Evolutionary conservation across 2,113 vertebrate species (phyloP), one percentile per base, ranked within the genome.

Genomic region (Nycticorax nycticorax): DNA sequence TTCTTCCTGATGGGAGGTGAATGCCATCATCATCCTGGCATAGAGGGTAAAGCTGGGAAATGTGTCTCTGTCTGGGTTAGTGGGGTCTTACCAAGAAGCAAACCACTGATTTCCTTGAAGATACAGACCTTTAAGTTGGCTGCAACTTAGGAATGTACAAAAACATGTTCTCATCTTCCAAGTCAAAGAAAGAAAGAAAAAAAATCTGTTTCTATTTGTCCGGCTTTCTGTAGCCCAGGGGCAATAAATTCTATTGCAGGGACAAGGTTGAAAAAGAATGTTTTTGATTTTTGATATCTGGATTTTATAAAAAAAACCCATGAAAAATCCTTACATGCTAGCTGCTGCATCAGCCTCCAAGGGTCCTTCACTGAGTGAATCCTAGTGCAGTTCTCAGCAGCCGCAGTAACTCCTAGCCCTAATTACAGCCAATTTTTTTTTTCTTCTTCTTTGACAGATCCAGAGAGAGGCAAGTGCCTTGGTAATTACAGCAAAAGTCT

Each of bases 111-210:
- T 92, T 83, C 71, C 81, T 92, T 93, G 45, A 88, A 92, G 95
- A 97, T 92, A 93, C 96, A 97, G 91, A 82, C 81, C 84, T 97
- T 95, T 89, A 89, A 63, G 88, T 88, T 91, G 92, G 94, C 95
- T 91, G 81, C 74, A 89, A 39, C 88, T 83, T 85, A 82, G 45
- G 80, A 96, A 97, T 59, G 81, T 82, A 91, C 69, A 93, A 96
- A 92, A 92, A 82, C 53, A 81, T 16, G 37, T 79, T 95, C 84
- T 96, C 55, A 90, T 89, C 86, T 79, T 96, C 88, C 73, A 80
- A 91, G 83, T 71, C 60, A 85, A 90, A 93, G 92, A 81, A 78
- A 95, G 50, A 71, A 88, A 78, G 39, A 59, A 79, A 81, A n/a
- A n/a, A 78, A 32, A 71, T 39, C 73, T 77, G 80, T 75, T 88